Conservation (phyloP, 2,888 invertebrate species). For the Spodoptera exigua region DNA sequence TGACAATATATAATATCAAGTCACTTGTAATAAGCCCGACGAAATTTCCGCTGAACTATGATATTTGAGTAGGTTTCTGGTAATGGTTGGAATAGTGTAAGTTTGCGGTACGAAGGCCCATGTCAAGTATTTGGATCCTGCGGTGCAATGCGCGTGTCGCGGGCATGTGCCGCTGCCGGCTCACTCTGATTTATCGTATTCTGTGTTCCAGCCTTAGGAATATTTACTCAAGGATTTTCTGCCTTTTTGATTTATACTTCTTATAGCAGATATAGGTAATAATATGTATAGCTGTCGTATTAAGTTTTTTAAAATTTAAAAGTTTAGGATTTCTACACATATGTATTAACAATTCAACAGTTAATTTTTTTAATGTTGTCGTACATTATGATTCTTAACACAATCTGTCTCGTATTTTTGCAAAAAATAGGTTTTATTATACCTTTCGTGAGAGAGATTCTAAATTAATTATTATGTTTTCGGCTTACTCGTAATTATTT, state of each 20-base stretch:
- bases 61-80: not conserved
- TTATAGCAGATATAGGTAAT: conserved; percentile 44
- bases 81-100: conserved; percentile 41
- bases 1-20: no score
- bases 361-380: no score
- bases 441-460: no score
- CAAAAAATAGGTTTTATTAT: no score
- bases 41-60: no score
- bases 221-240: conserved; percentile 56
- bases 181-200: conserved; percentile 61
- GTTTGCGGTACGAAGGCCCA: conserved; percentile 53
- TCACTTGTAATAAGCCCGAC: no score
- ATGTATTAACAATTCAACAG: no score
- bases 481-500: no score
- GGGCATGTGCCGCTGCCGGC: conserved; percentile 58
- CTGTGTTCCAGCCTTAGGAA: conserved; percentile 45
- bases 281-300: conserved; percentile 31
- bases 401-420: no score
- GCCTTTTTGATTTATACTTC: conserved; percentile 50
- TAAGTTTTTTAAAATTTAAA: conserved; percentile 6
- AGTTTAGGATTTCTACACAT: no score
- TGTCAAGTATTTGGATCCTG: conserved; percentile 56
- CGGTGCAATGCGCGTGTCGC: conserved; percentile 60
- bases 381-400: no score
- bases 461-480: no score